A percentile compares a stretch with the other conserved stretches of the same genome.
Evolutionary conservation across 2,888 invertebrate species (phyloP).

Genomic region (Stictocephala bisonia): DNA sequence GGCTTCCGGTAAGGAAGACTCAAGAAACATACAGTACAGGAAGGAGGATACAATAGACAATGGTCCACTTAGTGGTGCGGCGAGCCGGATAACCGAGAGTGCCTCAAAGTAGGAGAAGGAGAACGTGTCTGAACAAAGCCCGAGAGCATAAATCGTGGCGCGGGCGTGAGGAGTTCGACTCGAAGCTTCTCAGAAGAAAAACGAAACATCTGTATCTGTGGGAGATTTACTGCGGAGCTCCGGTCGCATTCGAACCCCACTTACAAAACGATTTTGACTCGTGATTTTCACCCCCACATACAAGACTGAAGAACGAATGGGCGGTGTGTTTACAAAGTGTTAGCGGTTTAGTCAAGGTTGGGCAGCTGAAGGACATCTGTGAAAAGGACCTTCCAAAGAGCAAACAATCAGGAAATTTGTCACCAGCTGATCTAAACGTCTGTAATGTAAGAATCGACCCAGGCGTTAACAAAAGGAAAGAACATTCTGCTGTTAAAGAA

Average conservation of each 20-base stretch:
- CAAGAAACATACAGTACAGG: constrained; percentile 38
- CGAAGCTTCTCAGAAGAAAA: background rate
- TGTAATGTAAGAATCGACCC: no score
- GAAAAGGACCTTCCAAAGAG: no score
- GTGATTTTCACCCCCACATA: background rate
- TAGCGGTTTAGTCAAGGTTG: background rate
- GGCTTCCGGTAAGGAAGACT: constrained; percentile 17
- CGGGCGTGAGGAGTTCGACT: constrained; percentile 12
- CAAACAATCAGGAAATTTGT: no score
- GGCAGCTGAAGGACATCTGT: no score
- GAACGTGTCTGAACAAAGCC: constrained; percentile 19
- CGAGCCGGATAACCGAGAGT: constrained; percentile 21
- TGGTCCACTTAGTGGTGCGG: background rate
- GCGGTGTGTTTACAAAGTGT: constrained; percentile 23
- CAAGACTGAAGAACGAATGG: constrained; percentile 3
- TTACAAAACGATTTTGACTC: constrained; percentile 25
- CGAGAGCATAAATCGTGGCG: constrained; percentile 16
- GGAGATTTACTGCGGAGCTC: constrained; percentile 30
- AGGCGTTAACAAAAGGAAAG: no score
- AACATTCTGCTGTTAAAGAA: no score
- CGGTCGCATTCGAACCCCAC: constrained; percentile 10
- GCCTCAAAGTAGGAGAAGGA: constrained; percentile 2
- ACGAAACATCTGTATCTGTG: constrained; percentile 32
- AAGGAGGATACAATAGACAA: constrained; percentile 33
- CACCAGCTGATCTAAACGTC: no score